Evolutionary conservation across 2,797 vertebrate genomes (phyloP).

Genomic region (Aeoliscus strigatus): DNA sequence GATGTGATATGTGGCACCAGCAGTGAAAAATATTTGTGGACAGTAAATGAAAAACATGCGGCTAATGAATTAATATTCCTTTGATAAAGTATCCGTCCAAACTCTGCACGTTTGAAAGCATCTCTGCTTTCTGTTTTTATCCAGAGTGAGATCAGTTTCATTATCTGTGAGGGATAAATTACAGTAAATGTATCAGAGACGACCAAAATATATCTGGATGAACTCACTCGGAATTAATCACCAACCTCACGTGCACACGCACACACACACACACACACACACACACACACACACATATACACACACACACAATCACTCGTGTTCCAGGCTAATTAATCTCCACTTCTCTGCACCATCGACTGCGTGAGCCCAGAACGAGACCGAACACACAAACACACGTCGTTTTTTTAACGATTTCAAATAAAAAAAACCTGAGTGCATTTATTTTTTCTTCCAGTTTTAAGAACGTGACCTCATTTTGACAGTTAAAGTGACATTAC

Average conservation of each 20-base stretch:
- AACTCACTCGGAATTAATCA: constrained; percentile 27
- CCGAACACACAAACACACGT: constrained; percentile 2
- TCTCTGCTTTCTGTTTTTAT: constrained; percentile 18
- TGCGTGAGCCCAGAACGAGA: constrained; percentile 11
- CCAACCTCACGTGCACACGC: constrained; percentile 27
- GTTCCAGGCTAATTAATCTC: constrained; percentile 40
- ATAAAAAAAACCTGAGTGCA: constrained; percentile 8
- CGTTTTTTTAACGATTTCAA: constrained; percentile 17
- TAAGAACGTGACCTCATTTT: constrained; percentile 14
- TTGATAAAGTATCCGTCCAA: constrained; percentile 15
- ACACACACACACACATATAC: too few species aligned
- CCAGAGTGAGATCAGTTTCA: constrained; percentile 3
- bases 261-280: too few species aligned
- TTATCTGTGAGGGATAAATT: constrained; percentile 24
- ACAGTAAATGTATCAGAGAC: constrained; percentile 25
- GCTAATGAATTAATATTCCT: constrained; percentile 34
- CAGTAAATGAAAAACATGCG: constrained; percentile 19
- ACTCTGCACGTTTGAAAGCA: constrained; percentile 17
- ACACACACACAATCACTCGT: too few species aligned
- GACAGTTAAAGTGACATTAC: too few species aligned
- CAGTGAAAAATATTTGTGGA: neutral
- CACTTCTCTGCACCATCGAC: constrained; percentile 13
- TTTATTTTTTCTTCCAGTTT: constrained; percentile 2
- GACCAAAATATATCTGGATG: constrained; percentile 30
- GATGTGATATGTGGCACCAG: too few species aligned